Base-by-base conservation (phyloP, 2,113 vertebrate species). In the Patagioenas fasciata region DNA sequence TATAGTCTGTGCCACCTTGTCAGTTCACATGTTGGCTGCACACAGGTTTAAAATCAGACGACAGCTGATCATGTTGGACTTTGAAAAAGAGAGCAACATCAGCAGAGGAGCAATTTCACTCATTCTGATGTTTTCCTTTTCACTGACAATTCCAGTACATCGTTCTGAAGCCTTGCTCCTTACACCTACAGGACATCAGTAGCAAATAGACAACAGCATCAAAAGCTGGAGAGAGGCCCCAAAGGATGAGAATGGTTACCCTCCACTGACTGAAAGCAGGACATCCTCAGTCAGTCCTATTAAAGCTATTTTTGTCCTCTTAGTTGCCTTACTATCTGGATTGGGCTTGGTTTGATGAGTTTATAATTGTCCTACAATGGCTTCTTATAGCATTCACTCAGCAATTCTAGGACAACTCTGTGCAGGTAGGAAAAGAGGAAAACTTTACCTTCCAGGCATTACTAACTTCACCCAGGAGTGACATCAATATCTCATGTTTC, bases 401-500 rank as follows among this genome's bases (percentile, higher is more conserved):
- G 32, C 65, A 80, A 9, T 47, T 9, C 23, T 38, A 51, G 13
- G 32, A 81, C n/a, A 92, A 69, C 15, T 38, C 21, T 11, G 18
- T n/a, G 13, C 32, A 48, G 9, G 28, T 4, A 72, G 34, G 32
- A 80, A 65, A 73, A 58, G 10, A 23, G 23, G 11, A 81, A 13
- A 42, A 36, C 12, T 54, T 48, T 51, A 10, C 42, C 51, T 85
- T 58, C 29, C 62, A 9, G 16, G 34, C 9, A 19, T 47, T 40
- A 40, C 25, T 73, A 61, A 57, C 4, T 64, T 79, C 34, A 91
- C 31, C 9, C 8, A 21, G 20, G 5, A 64, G 7, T 3, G 3
- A 34, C 26, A 67, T 3, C 1, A 5, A 8, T 57, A 85, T 89
- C n/a, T 70, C 24, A 13, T 0, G 0, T 86, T 77, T 65, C 38